These are phyloP conservation scores for Sapajus apella DNA, from an alignment of 2,113 vertebrate genomes.

Conservation along the genomic window DNA sequence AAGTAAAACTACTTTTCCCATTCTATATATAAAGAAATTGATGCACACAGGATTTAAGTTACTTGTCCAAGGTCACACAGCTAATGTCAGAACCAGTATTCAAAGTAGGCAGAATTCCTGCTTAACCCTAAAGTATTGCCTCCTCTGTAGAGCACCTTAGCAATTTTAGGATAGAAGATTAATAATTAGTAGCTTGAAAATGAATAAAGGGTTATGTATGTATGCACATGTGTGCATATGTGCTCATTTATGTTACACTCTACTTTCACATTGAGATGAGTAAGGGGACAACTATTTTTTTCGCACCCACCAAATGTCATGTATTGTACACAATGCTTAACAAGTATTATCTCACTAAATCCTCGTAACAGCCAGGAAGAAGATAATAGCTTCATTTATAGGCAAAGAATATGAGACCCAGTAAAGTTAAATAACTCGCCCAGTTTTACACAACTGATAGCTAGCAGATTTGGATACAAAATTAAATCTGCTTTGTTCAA, in stretches of 20 bases:
- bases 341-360: background rate
- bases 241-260: background rate
- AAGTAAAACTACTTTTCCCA: background rate
- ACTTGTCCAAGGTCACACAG: background rate
- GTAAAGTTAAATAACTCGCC: slow-evolving; percentile 36
- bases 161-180: slow-evolving; percentile 37
- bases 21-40: slow-evolving; percentile 22
- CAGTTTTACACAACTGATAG: slow-evolving; percentile 20
- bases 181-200: slow-evolving; percentile 33
- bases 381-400: background rate
- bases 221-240: background rate
- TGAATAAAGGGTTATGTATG: background rate
- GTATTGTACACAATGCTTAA: background rate
- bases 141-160: background rate
- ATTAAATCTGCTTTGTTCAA: slow-evolving; percentile 16
- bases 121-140: background rate
- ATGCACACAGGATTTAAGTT: background rate
- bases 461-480: background rate
- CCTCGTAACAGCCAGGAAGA: background rate
- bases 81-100: background rate
- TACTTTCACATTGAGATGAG: background rate
- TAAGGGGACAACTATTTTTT: background rate
- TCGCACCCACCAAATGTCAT: background rate
- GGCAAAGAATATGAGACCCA: background rate
- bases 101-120: background rate